phyloP scores from a whole-genome alignment of 2,888 invertebrate genomes.

The Polymixis lichenea region DNA sequence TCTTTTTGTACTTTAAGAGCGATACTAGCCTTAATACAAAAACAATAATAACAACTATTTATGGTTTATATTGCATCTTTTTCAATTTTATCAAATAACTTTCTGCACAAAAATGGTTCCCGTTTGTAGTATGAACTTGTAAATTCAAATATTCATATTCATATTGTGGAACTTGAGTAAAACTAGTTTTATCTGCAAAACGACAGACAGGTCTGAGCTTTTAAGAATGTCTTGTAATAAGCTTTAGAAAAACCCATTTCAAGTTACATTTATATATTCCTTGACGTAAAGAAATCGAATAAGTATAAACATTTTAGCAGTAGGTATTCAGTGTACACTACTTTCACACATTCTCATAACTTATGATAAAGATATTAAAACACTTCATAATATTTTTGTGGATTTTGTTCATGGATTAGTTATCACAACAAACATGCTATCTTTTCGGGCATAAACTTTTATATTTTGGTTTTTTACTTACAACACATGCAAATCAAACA shows the following conservation, averaged over 20 bases:
- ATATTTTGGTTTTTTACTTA: neutral
- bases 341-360: neutral
- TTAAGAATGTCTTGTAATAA: conserved; percentile 43
- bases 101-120: neutral
- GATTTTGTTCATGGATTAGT: neutral
- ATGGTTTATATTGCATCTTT: neutral
- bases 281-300: conserved; percentile 8
- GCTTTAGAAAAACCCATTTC: conserved; percentile 46
- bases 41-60: neutral
- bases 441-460: neutral
- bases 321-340: neutral
- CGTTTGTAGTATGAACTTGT: neutral
- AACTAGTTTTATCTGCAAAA: conserved; percentile 30
- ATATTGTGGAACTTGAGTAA: conserved; percentile 7
- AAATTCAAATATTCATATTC: conserved; percentile 32
- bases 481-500: conserved; percentile 35
- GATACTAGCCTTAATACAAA: too few relatives aligned
- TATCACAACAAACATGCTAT: neutral
- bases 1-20: neutral
- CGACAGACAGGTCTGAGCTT: conserved; percentile 33
- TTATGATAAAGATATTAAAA: neutral
- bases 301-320: conserved; percentile 28
- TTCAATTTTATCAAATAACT: neutral
- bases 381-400: too few relatives aligned
- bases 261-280: conserved; percentile 36